Percentiles rank a stretch among this genome's conserved stretches.
Evolutionary conservation across 2,797 vertebrate genomes (phyloP).

Genomic region (Melanotaenia pygmaea): DNA sequence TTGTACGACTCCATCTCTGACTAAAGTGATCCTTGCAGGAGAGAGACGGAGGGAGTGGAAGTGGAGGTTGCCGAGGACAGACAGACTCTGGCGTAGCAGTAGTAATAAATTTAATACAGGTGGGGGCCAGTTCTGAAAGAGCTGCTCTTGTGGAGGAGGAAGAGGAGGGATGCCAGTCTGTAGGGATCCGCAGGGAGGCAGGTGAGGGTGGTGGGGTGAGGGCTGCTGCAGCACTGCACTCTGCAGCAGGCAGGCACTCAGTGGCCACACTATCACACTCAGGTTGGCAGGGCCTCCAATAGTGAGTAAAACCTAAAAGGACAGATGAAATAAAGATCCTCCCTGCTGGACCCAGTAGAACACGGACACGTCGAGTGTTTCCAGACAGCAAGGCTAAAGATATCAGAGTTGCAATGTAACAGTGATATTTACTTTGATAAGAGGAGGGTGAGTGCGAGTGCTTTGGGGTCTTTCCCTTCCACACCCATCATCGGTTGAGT

Average conservation of each 20-base stretch:
- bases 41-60: constrained; percentile 66
- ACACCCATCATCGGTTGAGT: constrained; percentile 59
- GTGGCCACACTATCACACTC: constrained; percentile 84
- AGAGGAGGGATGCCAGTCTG: constrained; percentile 65
- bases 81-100: constrained; percentile 83
- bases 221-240: constrained; percentile 73
- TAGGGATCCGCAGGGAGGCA: constrained; percentile 70
- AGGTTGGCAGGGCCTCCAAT: constrained; percentile 77
- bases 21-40: constrained; percentile 86
- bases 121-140: constrained; percentile 78
- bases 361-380: constrained; percentile 59
- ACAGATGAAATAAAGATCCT: constrained; percentile 51
- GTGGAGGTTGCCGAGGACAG: constrained; percentile 70
- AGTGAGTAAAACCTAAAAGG: constrained; percentile 28
- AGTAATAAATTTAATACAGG: constrained; percentile 72
- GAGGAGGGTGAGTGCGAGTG: constrained; percentile 47
- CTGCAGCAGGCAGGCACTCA: constrained; percentile 87
- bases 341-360: constrained; percentile 71
- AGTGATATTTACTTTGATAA: constrained; percentile 83
- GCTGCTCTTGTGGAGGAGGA: constrained; percentile 68
- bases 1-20: constrained; percentile 75
- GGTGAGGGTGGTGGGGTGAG: constrained; percentile 37
- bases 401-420: constrained; percentile 81
- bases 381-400: constrained; percentile 79
- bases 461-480: constrained; percentile 50